These are phyloP conservation scores for Anagrus nilaparvatae DNA, from an alignment of 1,140 invertebrate species.

Conservation along the genomic window DNA sequence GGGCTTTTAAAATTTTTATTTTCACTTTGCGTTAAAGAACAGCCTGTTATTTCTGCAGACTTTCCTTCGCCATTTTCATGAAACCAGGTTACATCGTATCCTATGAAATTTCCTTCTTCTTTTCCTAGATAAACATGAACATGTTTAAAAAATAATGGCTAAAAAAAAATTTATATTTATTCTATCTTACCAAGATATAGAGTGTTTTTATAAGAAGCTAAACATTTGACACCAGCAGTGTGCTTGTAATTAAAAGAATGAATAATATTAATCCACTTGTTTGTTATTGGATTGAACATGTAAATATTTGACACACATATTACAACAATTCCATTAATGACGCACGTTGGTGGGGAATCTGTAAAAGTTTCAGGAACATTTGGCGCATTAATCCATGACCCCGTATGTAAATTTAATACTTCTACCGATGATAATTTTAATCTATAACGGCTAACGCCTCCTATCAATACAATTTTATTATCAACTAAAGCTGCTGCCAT, in stretches of 20 bases:
- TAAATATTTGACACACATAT: slow-evolving; percentile 16
- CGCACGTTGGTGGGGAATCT: slow-evolving; percentile 18
- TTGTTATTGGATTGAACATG: slow-evolving; percentile 14
- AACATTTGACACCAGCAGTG: slow-evolving; percentile 11
- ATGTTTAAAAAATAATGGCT: not conserved
- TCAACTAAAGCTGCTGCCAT: slow-evolving; percentile 20
- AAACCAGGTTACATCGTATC: slow-evolving; percentile 9
- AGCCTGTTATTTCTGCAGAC: not conserved
- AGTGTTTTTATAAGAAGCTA: slow-evolving; percentile 10
- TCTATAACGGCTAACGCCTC: slow-evolving; percentile 19
- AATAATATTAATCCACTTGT: slow-evolving; percentile 12
- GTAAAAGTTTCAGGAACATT: slow-evolving; percentile 21
- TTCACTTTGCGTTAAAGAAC: slow-evolving; percentile 5
- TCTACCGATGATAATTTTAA: slow-evolving; percentile 17
- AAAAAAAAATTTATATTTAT: not conserved
- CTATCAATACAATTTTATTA: slow-evolving; percentile 20
- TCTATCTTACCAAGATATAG: slow-evolving; percentile 10
- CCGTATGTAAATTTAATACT: slow-evolving; percentile 16
- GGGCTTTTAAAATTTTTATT: slow-evolving; percentile 1
- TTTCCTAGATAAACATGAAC: slow-evolving; percentile 4
- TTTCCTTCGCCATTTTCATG: not conserved
- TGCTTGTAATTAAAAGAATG: slow-evolving; percentile 12
- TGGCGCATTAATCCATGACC: slow-evolving; percentile 15
- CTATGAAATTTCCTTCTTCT: slow-evolving; percentile 14
- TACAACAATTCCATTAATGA: slow-evolving; percentile 15